Percentiles rank a stretch among this genome's conserved stretches.
Conservation (phyloP, 2,113 vertebrate species). For the Verasper variegatus region DNA sequence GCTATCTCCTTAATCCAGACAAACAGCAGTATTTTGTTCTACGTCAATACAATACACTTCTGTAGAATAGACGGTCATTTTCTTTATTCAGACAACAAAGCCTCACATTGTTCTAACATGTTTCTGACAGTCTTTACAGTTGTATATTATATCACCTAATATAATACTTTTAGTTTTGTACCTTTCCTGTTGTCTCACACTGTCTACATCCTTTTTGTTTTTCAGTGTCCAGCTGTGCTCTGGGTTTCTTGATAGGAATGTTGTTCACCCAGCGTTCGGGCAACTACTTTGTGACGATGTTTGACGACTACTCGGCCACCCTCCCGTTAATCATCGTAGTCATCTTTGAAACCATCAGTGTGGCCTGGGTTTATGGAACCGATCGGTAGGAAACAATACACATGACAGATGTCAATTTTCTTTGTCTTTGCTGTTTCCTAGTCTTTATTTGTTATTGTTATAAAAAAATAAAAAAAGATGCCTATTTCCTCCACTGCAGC, state of each 20-base stretch:
- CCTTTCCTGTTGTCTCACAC: no score
- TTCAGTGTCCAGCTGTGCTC: conserved; percentile 89
- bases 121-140: no score
- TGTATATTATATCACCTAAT: background rate
- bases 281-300: conserved; percentile 99
- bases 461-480: conserved; percentile 23
- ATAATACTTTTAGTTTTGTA: background rate
- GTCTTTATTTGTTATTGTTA: no score
- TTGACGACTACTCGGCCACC: conserved; percentile 97
- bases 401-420: background rate
- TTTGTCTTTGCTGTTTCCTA: background rate
- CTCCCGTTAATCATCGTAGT: conserved; percentile 93
- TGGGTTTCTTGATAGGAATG: conserved; percentile 93
- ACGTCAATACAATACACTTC: no score
- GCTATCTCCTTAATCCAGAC: no score
- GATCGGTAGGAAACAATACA: conserved; percentile 87
- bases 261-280: conserved; percentile 97
- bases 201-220: conserved; percentile 30
- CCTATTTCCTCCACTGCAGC: conserved; percentile 68
- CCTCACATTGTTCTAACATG: no score
- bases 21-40: no score
- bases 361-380: conserved; percentile 97
- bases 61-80: no score
- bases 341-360: conserved; percentile 92
- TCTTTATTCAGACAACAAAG: no score